These are phyloP conservation scores for Abrostola triplasia DNA, from an alignment of 2,888 invertebrate species.

Conservation along the genomic window DNA sequence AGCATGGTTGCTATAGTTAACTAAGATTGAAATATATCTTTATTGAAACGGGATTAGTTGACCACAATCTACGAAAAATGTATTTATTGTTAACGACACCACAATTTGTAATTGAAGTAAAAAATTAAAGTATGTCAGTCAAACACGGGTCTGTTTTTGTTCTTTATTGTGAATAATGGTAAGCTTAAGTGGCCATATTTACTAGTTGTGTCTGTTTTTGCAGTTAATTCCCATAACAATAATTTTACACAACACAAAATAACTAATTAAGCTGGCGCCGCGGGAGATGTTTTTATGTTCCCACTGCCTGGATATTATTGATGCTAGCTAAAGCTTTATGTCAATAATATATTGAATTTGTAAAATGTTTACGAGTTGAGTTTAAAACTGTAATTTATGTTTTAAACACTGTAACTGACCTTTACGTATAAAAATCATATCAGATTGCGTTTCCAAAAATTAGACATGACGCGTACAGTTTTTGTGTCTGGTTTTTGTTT, in stretches of 20 bases:
- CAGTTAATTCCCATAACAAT: constrained; percentile 30
- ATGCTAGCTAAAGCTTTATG: constrained; percentile 43
- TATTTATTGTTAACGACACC: not conserved
- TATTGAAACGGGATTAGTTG: not conserved
- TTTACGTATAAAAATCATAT: constrained; percentile 14
- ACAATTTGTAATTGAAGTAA: not conserved
- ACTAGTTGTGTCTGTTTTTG: constrained; percentile 23
- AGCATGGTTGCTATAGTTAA: not conserved
- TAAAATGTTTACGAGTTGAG: constrained; percentile 34
- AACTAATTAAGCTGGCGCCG: constrained; percentile 44
- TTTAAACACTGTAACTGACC: constrained; percentile 15
- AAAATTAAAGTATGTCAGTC: not conserved
- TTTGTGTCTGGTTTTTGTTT: constrained; percentile 17
- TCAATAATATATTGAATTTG: constrained; percentile 41
- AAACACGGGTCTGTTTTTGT: not conserved
- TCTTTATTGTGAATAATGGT: constrained; percentile 1
- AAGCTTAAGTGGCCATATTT: constrained; percentile 1
- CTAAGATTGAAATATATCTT: not conserved
- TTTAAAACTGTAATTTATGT: constrained; percentile 26
- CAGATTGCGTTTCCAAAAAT: constrained; percentile 27
- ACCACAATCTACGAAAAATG: no score
- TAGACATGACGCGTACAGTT: constrained; percentile 22
- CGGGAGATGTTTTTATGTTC: constrained; percentile 49
- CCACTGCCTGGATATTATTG: constrained; percentile 36
- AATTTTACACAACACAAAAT: constrained; percentile 34